These are phyloP conservation scores for Bombyx mandarina DNA, from an alignment of 1,140 invertebrate species.

Conservation along the genomic window DNA sequence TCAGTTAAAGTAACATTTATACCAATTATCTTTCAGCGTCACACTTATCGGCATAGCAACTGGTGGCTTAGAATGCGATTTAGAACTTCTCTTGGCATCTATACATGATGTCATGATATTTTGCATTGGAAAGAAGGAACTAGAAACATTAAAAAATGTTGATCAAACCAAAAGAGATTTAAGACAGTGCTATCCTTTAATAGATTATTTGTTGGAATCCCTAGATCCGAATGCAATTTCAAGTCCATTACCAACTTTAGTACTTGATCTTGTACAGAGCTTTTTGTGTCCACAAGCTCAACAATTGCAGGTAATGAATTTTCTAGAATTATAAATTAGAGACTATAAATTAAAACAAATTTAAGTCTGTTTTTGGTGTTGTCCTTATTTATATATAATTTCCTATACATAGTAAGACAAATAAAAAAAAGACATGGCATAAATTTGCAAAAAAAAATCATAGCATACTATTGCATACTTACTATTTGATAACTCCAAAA, in stretches of 20 bases:
- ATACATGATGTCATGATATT: constrained; percentile 84
- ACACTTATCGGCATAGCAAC: constrained; percentile 78
- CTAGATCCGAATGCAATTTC: constrained; percentile 76
- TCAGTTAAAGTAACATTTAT: background rate
- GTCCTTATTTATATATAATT: background rate
- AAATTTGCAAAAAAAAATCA: too few relatives aligned
- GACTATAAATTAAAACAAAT: background rate
- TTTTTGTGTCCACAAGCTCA: constrained; percentile 80
- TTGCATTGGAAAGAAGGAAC: constrained; percentile 82
- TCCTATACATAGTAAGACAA: too few relatives aligned
- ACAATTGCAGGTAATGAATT: constrained; percentile 73
- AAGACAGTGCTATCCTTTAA: constrained; percentile 79
- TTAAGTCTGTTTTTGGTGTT: background rate
- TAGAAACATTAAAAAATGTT: constrained; percentile 81
- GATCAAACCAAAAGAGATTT: constrained; percentile 86
- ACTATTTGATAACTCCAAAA: too few relatives aligned
- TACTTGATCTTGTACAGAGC: constrained; percentile 76
- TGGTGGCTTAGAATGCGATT: constrained; percentile 74
- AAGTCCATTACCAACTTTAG: constrained; percentile 72
- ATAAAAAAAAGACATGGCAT: too few relatives aligned
- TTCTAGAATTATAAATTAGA: constrained; percentile 12
- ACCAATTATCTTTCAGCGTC: constrained; percentile 61
- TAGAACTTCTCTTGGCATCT: constrained; percentile 77
- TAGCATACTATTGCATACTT: too few relatives aligned
- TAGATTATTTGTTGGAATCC: constrained; percentile 82